Conservation (phyloP, 2,797 vertebrate species). For the Spheniscus humboldti region DNA sequence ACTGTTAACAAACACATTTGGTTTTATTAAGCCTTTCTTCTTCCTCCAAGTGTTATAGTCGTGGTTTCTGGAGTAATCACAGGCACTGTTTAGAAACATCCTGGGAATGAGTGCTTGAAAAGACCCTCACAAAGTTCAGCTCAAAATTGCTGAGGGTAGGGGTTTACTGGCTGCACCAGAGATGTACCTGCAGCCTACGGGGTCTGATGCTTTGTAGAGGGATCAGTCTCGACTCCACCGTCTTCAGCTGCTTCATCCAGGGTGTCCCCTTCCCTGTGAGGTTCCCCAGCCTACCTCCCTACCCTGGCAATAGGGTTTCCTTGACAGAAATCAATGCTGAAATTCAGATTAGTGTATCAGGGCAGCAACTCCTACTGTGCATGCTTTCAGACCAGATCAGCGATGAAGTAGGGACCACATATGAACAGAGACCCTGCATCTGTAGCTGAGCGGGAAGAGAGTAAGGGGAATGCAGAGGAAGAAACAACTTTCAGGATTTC, state of each 20-base stretch:
- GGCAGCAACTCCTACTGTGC: background rate
- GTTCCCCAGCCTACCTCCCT: background rate
- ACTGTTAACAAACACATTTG: conserved; percentile 40
- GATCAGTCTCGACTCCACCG: background rate
- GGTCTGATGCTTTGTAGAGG: background rate
- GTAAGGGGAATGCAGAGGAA: background rate
- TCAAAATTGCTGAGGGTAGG: background rate
- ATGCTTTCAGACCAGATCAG: background rate
- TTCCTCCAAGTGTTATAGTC: background rate
- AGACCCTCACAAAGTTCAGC: background rate
- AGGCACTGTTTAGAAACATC: background rate
- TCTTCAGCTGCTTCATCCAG: background rate
- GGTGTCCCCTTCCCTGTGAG: background rate
- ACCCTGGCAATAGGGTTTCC: background rate
- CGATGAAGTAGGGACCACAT: background rate
- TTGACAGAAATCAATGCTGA: background rate
- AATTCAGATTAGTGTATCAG: background rate
- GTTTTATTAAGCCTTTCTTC: conserved; percentile 40
- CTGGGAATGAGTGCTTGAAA: background rate
- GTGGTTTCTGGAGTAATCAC: conserved; percentile 6
- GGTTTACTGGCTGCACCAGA: background rate
- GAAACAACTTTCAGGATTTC: background rate
- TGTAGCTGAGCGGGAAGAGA: background rate
- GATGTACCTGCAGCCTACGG: background rate
- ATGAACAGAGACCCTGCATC: background rate